A percentile compares a stretch with the other conserved stretches of the same genome.
Conservation (phyloP, 2,113 vertebrate genomes). For the Clinocottus analis region DNA sequence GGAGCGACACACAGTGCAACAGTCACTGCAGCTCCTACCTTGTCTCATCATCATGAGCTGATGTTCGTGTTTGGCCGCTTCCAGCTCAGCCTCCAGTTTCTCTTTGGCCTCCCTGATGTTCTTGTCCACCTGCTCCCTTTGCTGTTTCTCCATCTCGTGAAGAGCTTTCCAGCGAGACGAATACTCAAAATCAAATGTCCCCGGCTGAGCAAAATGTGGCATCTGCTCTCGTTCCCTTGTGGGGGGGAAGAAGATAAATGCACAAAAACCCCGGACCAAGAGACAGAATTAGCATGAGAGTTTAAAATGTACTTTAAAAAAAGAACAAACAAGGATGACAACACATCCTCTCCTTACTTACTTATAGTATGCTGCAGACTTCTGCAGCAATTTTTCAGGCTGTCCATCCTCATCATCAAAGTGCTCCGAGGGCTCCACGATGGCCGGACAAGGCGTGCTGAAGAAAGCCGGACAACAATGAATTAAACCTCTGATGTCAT, state of each 20-base stretch:
- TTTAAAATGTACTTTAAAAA: too few relatives aligned
- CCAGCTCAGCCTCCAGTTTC: conserved; percentile 98
- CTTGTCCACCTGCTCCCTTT: conserved; percentile 93
- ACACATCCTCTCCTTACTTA: conserved; percentile 68
- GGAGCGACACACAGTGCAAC: not conserved
- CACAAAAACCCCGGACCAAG: not conserved
- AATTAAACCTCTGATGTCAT: not conserved
- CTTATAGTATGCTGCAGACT: conserved; percentile 95
- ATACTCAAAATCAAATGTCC: conserved; percentile 99
- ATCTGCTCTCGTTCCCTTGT: conserved; percentile 94
- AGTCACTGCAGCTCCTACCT: conserved; percentile 78
- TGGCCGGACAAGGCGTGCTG: conserved; percentile 95
- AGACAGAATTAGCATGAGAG: not conserved
- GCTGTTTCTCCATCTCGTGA: conserved; percentile 97
- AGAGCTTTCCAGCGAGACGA: conserved; percentile 98
- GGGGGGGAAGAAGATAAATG: not conserved
- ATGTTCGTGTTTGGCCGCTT: conserved; percentile 97
- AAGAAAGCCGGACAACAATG: not conserved
- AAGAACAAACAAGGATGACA: not conserved
- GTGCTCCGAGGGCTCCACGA: conserved; percentile 96
- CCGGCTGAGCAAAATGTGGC: conserved; percentile 95
- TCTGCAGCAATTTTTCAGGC: conserved; percentile 93
- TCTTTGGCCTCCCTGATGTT: conserved; percentile 96
- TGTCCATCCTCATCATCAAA: conserved; percentile 96
- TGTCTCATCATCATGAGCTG: conserved; percentile 99